These are phyloP conservation scores for Bufo gargarizans DNA, from an alignment of 2,113 vertebrate species.

Conservation along the genomic window DNA sequence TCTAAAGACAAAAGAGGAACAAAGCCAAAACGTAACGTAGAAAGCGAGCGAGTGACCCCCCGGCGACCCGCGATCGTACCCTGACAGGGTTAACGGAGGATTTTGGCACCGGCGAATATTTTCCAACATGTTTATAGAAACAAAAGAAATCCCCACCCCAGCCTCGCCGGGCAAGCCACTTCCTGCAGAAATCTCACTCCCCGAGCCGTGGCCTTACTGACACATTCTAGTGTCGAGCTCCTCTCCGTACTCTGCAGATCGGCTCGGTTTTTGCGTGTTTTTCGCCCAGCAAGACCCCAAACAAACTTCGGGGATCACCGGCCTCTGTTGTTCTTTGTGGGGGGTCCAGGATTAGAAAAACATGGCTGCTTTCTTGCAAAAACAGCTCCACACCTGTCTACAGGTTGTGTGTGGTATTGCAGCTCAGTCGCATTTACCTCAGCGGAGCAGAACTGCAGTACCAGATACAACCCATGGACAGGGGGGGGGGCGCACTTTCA, in stretches of 20 bases:
- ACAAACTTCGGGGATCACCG: too few species aligned
- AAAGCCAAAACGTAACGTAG: slow-evolving; percentile 4
- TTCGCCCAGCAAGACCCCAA: too few species aligned
- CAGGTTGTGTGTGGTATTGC: too few species aligned
- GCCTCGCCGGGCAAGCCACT: slow-evolving; percentile 56
- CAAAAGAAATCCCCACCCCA: slow-evolving; percentile 55
- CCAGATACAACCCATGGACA: too few species aligned
- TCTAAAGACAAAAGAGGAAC: slow-evolving; percentile 29
- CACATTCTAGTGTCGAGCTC: background rate
- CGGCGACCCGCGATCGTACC: slow-evolving; percentile 54
- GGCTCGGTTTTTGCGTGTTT: too few species aligned
- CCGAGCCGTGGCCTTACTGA: slow-evolving; percentile 37
- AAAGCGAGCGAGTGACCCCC: slow-evolving; percentile 14
- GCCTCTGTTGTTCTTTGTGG: too few species aligned
- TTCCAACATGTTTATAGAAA: slow-evolving; percentile 61
- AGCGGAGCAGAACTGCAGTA: too few species aligned
- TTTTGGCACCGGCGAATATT: slow-evolving; percentile 53
- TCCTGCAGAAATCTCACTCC: slow-evolving; percentile 59
- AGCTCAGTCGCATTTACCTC: too few species aligned
- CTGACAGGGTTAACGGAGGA: slow-evolving; percentile 63
- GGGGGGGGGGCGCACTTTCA: too few species aligned
- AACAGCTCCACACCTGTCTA: too few species aligned
- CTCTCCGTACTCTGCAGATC: background rate
- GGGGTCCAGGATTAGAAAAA: too few species aligned
- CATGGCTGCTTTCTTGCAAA: too few species aligned